phyloP scores from a whole-genome alignment of 1,140 invertebrate genomes.

The Neomicropteryx cornuta region DNA sequence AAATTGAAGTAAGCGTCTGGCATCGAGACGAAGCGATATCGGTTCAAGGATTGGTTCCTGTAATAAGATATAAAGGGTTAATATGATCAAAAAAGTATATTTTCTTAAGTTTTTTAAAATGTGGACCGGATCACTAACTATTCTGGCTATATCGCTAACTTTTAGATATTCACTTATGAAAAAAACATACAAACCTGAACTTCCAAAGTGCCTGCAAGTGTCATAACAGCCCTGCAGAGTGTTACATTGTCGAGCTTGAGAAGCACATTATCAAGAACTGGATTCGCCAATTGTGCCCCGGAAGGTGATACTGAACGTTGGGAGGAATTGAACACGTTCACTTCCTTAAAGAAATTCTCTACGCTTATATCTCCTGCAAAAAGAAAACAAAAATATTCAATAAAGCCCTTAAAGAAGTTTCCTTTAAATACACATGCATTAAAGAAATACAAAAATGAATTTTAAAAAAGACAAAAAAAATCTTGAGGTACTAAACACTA shows the following conservation, averaged over 20 bases:
- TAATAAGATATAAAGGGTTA: constrained; percentile 13
- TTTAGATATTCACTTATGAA: constrained; percentile 3
- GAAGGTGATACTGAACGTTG: constrained; percentile 21
- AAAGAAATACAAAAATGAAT: not conserved
- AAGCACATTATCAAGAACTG: constrained; percentile 58
- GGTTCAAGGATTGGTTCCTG: constrained; percentile 70
- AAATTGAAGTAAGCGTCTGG: constrained; percentile 52
- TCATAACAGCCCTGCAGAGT: constrained; percentile 61
- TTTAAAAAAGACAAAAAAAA: constrained; percentile 2
- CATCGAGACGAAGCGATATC: constrained; percentile 56
- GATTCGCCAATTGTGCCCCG: constrained; percentile 19
- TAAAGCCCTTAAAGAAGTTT: no score
- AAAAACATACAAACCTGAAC: constrained; percentile 43
- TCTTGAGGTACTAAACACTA: not conserved
- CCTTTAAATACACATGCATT: no score
- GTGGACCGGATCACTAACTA: not conserved
- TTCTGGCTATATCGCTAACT: not conserved
- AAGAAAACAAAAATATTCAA: no score
- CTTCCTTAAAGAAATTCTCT: constrained; percentile 71
- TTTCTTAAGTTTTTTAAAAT: constrained; percentile 3
- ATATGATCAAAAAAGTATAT: constrained; percentile 7
- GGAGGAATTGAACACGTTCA: constrained; percentile 22
- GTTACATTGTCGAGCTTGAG: constrained; percentile 56
- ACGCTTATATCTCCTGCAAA: constrained; percentile 55
- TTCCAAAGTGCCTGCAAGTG: constrained; percentile 54